Evolutionary conservation across 2,797 vertebrate genomes (phyloP).

Genomic region (Nyctalus aviator): DNA sequence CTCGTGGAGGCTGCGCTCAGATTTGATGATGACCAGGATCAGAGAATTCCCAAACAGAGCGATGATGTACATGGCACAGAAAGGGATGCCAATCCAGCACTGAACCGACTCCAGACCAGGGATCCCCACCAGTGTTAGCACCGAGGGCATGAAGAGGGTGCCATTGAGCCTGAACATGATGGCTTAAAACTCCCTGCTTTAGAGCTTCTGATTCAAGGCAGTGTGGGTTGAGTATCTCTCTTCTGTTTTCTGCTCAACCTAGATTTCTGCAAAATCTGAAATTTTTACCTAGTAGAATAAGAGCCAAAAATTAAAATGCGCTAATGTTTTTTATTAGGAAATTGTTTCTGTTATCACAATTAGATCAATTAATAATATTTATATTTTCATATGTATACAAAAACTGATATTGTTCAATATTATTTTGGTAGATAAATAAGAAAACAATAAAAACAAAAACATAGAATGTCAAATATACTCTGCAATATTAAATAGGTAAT

Average conservation of each 20-base stretch:
- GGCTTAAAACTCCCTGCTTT: not conserved
- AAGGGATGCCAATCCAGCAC: conserved; percentile 62
- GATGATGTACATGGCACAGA: conserved; percentile 40
- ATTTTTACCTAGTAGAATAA: not conserved
- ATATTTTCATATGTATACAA: not conserved
- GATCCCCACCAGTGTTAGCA: conserved; percentile 49
- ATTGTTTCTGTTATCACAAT: not conserved
- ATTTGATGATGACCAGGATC: conserved; percentile 61
- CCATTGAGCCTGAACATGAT: not conserved
- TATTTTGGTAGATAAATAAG: not conserved
- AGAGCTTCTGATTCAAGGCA: not conserved
- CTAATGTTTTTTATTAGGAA: not conserved
- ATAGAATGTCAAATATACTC: not conserved
- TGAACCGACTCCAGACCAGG: conserved; percentile 57
- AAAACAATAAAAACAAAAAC: not conserved
- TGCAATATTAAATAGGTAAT: not conserved
- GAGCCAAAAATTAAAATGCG: not conserved
- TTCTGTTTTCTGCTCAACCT: not conserved
- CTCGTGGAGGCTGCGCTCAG: conserved; percentile 42
- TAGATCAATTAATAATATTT: not conserved
- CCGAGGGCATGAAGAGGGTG: not conserved
- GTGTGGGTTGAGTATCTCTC: not conserved
- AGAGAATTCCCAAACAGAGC: conserved; percentile 26
- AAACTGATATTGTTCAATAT: not conserved
- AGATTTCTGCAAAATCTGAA: not conserved